A percentile compares a stretch with the other conserved stretches of the same genome.
phyloP scores from a whole-genome alignment of 2,797 vertebrate species.

The Furcifer pardalis region DNA sequence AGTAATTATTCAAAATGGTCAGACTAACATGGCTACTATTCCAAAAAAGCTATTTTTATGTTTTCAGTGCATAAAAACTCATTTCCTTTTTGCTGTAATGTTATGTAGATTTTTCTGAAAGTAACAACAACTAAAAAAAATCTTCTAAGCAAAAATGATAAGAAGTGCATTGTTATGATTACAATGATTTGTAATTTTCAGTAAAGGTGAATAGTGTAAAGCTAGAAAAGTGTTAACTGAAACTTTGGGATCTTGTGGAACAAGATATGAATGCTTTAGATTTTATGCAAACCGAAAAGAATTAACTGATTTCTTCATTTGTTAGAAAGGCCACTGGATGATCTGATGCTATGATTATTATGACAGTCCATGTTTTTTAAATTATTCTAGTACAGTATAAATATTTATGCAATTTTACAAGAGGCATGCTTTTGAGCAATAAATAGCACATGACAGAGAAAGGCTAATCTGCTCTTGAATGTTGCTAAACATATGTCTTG shows the following conservation, averaged over 20 bases:
- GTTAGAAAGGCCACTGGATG: constrained; percentile 54
- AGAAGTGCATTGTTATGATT: neutral
- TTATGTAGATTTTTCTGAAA: neutral
- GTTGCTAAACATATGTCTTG: constrained; percentile 22
- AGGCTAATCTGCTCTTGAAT: constrained; percentile 23
- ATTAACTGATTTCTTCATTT: constrained; percentile 47
- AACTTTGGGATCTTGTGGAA: neutral
- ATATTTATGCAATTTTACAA: constrained; percentile 73
- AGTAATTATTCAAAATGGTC: neutral
- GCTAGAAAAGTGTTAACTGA: neutral
- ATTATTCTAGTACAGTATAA: constrained; percentile 68
- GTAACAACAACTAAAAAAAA: neutral
- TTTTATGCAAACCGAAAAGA: neutral
- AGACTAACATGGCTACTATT: too few species aligned
- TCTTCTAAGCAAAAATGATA: neutral
- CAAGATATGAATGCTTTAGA: neutral
- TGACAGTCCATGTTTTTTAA: constrained; percentile 69
- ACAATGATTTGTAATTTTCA: neutral
- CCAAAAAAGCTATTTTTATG: too few species aligned
- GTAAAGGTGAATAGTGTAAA: neutral
- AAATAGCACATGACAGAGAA: constrained; percentile 48
- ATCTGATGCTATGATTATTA: constrained; percentile 65
- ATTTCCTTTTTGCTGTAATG: neutral
- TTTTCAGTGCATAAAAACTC: neutral
- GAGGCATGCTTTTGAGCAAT: constrained; percentile 66